These are phyloP conservation scores for Burhinus bistriatus DNA, from an alignment of 2,113 vertebrate species.

Conservation along the genomic window DNA sequence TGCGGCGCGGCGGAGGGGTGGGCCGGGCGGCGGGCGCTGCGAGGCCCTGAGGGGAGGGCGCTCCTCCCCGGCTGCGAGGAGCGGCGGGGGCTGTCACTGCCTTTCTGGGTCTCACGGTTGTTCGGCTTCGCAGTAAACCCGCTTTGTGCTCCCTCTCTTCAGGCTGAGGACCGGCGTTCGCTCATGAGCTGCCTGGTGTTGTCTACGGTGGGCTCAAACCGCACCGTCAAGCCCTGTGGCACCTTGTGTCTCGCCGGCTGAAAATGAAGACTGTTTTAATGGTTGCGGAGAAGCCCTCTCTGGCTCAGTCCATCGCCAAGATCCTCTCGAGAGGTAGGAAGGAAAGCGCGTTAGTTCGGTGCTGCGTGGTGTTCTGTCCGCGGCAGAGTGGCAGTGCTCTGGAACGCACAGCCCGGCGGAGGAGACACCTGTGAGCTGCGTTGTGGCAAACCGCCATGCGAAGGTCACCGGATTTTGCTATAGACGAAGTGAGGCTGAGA, in stretches of 20 bases:
- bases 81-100: accelerated
- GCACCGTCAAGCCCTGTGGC: background rate
- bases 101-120: background rate
- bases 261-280: slow-evolving; percentile 92
- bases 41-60: too few species aligned
- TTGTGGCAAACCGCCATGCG: accelerated
- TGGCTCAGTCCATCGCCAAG: slow-evolving; percentile 95
- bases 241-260: background rate
- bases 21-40: too few species aligned
- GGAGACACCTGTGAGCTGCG: accelerated
- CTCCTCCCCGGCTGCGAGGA: background rate
- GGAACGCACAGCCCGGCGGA: accelerated
- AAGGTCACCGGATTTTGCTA: accelerated
- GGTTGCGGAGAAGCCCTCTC: slow-evolving; percentile 96
- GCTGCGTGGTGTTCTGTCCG: background rate
- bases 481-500: accelerated
- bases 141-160: accelerated
- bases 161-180: background rate
- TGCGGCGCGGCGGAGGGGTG: too few species aligned
- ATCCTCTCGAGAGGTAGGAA: slow-evolving; percentile 92
- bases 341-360: accelerated
- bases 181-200: background rate
- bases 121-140: background rate
- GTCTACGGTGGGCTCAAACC: accelerated
- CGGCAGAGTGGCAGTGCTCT: accelerated